Conservation (phyloP, 2,888 invertebrate species). For the Sarcophaga rosellei region DNA sequence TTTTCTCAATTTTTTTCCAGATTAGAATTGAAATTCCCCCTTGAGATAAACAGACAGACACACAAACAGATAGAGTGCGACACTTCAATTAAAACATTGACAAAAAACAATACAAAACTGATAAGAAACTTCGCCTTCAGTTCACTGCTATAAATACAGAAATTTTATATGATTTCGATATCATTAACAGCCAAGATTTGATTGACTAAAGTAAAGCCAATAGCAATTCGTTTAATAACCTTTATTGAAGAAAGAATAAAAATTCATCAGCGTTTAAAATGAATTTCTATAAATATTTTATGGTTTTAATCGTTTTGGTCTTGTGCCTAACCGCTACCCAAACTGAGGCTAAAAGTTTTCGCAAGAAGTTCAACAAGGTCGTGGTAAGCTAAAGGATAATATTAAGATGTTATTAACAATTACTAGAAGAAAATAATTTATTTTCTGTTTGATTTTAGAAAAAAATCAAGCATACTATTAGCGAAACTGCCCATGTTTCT, state of each 20-base stretch:
- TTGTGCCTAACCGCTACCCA: constrained; percentile 60
- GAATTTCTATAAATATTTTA: constrained; percentile 67
- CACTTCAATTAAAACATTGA: constrained; percentile 18
- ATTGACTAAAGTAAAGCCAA: neutral
- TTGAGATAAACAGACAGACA: neutral
- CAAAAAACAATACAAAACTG: constrained; percentile 1
- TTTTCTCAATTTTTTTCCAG: neutral
- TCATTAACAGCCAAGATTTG: neutral
- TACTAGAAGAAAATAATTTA: neutral
- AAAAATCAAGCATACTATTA: constrained; percentile 67
- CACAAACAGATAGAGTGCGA: neutral
- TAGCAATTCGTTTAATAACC: neutral
- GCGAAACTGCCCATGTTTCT: constrained; percentile 64
- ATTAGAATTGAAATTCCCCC: constrained; percentile 7
- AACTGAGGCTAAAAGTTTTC: constrained; percentile 59
- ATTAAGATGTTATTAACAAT: neutral
- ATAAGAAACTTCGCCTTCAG: constrained; percentile 27
- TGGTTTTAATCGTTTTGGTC: constrained; percentile 47
- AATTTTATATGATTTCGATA: neutral
- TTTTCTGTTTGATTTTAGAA: constrained; percentile 55
- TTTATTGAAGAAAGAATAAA: neutral
- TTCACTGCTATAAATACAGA: neutral
- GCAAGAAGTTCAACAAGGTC: constrained; percentile 62
- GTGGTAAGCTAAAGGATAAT: constrained; percentile 50
- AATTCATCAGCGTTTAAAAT: constrained; percentile 18